These are phyloP conservation scores for Puma concolor DNA, from an alignment of 2,113 vertebrate genomes.

Conservation along the genomic window DNA sequence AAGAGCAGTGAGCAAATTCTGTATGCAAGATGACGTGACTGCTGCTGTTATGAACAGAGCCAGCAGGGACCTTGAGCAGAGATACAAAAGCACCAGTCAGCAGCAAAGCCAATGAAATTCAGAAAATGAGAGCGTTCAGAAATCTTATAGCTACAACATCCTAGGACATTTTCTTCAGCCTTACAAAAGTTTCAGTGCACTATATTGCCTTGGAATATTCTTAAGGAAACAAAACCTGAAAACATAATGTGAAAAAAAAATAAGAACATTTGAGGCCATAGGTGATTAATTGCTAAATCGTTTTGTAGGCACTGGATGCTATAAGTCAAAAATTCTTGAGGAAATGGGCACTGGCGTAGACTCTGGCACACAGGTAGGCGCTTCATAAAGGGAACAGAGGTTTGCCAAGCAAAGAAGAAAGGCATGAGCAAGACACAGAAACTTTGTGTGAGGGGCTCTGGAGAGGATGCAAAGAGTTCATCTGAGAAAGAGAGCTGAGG, in stretches of 20 bases:
- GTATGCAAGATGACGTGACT: not conserved
- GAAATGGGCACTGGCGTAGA: not conserved
- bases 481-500: not conserved
- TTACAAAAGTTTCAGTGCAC: not conserved
- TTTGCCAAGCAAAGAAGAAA: not conserved
- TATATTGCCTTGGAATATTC: not conserved
- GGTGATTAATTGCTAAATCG: not conserved
- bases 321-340: not conserved
- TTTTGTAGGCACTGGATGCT: not conserved
- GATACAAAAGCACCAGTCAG: not conserved
- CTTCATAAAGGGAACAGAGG: no score
- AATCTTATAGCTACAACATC: not conserved
- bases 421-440: not conserved
- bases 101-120: not conserved
- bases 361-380: not conserved
- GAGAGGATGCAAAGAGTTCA: not conserved
- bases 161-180: not conserved
- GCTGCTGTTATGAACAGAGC: not conserved
- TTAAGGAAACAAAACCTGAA: not conserved
- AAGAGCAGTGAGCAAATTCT: not conserved
- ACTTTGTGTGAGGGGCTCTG: rapidly evolving
- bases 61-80: no score
- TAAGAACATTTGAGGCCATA: not conserved
- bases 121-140: not conserved
- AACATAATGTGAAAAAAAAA: not conserved